Evolutionary conservation across 2,797 vertebrate genomes (phyloP).

Genomic region (Tachyglossus aculeatus): DNA sequence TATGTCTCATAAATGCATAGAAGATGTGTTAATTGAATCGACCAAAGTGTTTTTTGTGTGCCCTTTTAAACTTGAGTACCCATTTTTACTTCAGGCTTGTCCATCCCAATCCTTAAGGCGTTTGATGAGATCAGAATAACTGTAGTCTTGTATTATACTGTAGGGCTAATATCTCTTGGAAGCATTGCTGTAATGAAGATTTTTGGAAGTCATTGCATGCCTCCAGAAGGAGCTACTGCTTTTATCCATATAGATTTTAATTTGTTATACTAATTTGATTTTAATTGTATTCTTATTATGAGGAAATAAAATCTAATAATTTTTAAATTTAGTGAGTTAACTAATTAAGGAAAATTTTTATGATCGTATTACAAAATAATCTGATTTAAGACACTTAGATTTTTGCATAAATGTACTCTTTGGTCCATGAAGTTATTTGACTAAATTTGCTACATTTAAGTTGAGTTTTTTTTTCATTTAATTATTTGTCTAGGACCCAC

Average conservation of each 20-base stretch:
- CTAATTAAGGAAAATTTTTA: not conserved
- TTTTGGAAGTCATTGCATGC: not conserved
- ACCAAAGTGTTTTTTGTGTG: not conserved
- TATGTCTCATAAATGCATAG: constrained; percentile 49
- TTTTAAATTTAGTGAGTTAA: constrained; percentile 10
- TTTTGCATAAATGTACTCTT: not conserved
- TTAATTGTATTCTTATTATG: not conserved
- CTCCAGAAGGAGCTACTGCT: constrained; percentile 52
- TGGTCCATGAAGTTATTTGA: too few relatives aligned
- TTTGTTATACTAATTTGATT: constrained; percentile 23
- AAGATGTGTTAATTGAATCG: constrained; percentile 47
- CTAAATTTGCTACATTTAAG: too few relatives aligned
- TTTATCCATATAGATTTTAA: constrained; percentile 28
- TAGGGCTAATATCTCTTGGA: constrained; percentile 15
- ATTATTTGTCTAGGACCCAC: too few relatives aligned
- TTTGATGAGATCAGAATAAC: constrained; percentile 5
- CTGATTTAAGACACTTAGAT: constrained; percentile 9
- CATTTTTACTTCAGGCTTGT: not conserved
- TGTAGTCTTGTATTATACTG: constrained; percentile 6
- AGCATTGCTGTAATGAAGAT: constrained; percentile 1
- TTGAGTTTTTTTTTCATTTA: too few relatives aligned
- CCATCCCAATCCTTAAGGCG: not conserved
- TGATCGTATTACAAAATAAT: not conserved
- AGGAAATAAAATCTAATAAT: not conserved
- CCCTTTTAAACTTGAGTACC: constrained; percentile 30